These are phyloP conservation scores for Thymelicus sylvestris DNA, from an alignment of 2,888 invertebrate species.

Conservation along the genomic window DNA sequence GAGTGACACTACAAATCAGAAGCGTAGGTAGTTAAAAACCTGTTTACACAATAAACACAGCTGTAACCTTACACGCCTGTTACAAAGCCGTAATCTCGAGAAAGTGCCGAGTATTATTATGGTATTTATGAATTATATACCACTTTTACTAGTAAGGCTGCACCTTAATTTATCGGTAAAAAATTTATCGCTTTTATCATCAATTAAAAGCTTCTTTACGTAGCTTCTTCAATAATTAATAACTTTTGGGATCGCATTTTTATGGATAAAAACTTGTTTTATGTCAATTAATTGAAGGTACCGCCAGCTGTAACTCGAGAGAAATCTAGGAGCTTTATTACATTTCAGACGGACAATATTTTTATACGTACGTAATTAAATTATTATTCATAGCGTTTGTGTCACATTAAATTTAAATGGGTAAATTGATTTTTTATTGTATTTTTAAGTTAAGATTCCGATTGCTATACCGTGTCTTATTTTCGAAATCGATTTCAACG, in stretches of 20 bases:
- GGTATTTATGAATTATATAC: slow-evolving; percentile 39
- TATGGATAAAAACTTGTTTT: slow-evolving; percentile 15
- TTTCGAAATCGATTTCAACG: no score
- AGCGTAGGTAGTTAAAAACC: neutral
- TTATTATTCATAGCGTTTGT: slow-evolving; percentile 1
- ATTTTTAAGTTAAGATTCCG: no score
- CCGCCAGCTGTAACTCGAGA: neutral
- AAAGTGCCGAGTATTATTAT: slow-evolving; percentile 45
- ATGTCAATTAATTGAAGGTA: slow-evolving; percentile 1
- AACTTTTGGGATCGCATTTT: slow-evolving; percentile 10
- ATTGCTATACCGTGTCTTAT: no score
- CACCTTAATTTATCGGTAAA: slow-evolving; percentile 22
- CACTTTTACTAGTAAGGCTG: slow-evolving; percentile 41
- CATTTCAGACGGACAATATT: neutral
- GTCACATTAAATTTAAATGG: neutral
- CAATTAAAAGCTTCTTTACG: slow-evolving; percentile 13
- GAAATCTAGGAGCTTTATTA: slow-evolving; percentile 8
- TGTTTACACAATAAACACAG: neutral
- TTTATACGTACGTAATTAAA: neutral
- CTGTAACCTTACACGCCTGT: slow-evolving; percentile 41
- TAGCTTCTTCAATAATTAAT: slow-evolving; percentile 1
- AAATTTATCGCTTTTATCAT: slow-evolving; percentile 42
- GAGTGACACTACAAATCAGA: neutral
- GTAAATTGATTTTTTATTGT: no score
- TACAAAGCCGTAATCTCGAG: slow-evolving; percentile 46